phyloP scores from a whole-genome alignment of 2,888 invertebrate species.

The Euclidia mi region DNA sequence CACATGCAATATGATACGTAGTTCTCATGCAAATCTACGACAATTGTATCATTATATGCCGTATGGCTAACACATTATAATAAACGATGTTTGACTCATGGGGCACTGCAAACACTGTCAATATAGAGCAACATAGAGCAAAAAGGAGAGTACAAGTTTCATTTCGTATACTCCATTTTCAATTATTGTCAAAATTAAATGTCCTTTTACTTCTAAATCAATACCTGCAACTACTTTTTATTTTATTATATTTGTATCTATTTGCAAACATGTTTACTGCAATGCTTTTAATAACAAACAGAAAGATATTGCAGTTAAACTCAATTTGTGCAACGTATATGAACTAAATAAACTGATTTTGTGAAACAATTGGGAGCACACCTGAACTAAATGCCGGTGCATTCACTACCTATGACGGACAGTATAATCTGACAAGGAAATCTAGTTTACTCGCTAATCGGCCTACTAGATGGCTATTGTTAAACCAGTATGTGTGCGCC shows the following conservation, averaged over 20 bases:
- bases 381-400: slow-evolving; percentile 68
- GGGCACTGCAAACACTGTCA: no score
- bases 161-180: no score
- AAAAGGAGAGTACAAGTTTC: no score
- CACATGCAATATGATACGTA: slow-evolving; percentile 2
- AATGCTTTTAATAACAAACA: slow-evolving; percentile 6
- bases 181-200: no score
- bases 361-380: slow-evolving; percentile 47
- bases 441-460: slow-evolving; percentile 82
- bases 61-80: slow-evolving; percentile 14
- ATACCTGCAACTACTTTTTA: no score
- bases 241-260: no score
- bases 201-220: no score
- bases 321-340: slow-evolving; percentile 17
- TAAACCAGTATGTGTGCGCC: slow-evolving; percentile 56
- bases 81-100: no score
- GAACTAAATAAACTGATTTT: slow-evolving; percentile 47
- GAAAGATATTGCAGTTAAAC: slow-evolving; percentile 12
- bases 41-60: slow-evolving; percentile 5
- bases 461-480: slow-evolving; percentile 71
- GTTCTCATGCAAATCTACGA: slow-evolving; percentile 19
- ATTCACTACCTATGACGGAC: slow-evolving; percentile 76
- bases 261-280: no score
- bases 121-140: no score
- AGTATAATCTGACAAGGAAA: slow-evolving; percentile 82